Evolutionary conservation across 1,140 invertebrate genomes (phyloP).

Genomic region (Cyrtorhinus lividipennis): DNA sequence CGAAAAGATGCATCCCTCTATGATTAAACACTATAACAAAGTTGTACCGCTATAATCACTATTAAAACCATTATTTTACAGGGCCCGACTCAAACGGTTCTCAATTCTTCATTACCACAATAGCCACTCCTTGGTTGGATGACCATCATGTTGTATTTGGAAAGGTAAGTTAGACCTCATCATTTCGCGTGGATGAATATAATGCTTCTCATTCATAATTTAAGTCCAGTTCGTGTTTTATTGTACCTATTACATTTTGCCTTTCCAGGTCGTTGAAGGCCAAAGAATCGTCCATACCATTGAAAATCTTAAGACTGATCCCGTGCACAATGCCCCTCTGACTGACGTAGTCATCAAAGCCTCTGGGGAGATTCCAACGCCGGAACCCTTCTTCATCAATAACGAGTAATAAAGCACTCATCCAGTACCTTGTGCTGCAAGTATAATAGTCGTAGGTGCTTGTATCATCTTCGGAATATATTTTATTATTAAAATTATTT

Average conservation of each 20-base stretch:
- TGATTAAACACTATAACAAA: too few species aligned
- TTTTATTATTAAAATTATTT: too few species aligned
- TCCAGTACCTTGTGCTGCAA: too few species aligned
- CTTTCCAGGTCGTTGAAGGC: slow-evolving; percentile 56
- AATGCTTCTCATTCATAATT: slow-evolving; percentile 16
- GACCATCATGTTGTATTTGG: slow-evolving; percentile 88
- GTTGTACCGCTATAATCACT: not conserved
- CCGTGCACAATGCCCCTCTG: slow-evolving; percentile 47
- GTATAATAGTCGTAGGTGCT: too few species aligned
- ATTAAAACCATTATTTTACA: slow-evolving; percentile 24
- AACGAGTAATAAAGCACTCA: too few species aligned
- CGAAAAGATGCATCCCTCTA: too few species aligned
- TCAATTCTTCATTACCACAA: slow-evolving; percentile 91
- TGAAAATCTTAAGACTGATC: slow-evolving; percentile 62
- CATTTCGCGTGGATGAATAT: too few species aligned
- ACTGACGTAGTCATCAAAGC: slow-evolving; percentile 46
- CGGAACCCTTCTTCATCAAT: slow-evolving; percentile 44
- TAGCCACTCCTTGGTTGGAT: slow-evolving; percentile 81
- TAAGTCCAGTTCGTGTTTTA: slow-evolving; percentile 1
- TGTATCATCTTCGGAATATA: too few species aligned
- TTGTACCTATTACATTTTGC: slow-evolving; percentile 6
- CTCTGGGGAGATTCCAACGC: slow-evolving; percentile 42
- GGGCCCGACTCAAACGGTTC: slow-evolving; percentile 72
- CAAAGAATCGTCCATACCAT: slow-evolving; percentile 71
- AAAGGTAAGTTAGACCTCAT: slow-evolving; percentile 48